Percentiles rank a stretch among this genome's conserved stretches.
Conservation (phyloP, 2,888 invertebrate species). For the Cephus nigrinus region DNA sequence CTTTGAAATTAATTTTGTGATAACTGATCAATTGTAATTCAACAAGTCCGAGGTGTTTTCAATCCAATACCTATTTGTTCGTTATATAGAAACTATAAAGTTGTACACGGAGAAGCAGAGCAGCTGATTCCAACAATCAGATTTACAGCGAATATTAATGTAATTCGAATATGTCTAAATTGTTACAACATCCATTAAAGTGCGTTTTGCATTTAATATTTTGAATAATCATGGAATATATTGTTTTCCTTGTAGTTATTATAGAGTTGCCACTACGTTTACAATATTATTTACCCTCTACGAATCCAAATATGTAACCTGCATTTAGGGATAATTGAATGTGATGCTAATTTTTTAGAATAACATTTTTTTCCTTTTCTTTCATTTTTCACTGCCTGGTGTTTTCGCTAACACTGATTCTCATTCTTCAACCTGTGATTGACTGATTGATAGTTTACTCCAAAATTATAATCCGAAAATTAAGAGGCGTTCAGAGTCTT, state of each 20-base stretch:
- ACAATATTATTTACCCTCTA: slow-evolving; percentile 56
- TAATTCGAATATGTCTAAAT: slow-evolving; percentile 52
- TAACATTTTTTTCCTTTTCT: slow-evolving; percentile 29
- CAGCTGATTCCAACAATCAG: slow-evolving; percentile 36
- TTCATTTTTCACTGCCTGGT: slow-evolving; percentile 42
- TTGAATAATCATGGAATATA: slow-evolving; percentile 59
- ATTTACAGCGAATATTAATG: slow-evolving; percentile 54
- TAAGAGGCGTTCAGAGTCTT: not conserved
- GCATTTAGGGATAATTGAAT: slow-evolving; percentile 43
- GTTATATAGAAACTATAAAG: not conserved
- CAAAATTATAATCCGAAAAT: not conserved
- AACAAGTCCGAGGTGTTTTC: not conserved
- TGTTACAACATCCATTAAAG: slow-evolving; percentile 57
- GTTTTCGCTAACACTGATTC: slow-evolving; percentile 57
- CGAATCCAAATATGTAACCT: slow-evolving; percentile 57
- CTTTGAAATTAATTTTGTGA: slow-evolving; percentile 11
- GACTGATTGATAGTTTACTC: not conserved
- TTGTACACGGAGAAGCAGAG: slow-evolving; percentile 31
- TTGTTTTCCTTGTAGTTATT: slow-evolving; percentile 54
- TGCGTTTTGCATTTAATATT: slow-evolving; percentile 54
- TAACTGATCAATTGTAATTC: not conserved
- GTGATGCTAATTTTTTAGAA: slow-evolving; percentile 31
- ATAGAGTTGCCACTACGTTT: slow-evolving; percentile 55
- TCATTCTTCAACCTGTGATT: slow-evolving; percentile 18
- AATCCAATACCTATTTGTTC: not conserved